Evolutionary conservation across 2,888 invertebrate species (phyloP), one percentile per base, ranked within the genome.

Genomic region (Sicus ferrugineus): DNA sequence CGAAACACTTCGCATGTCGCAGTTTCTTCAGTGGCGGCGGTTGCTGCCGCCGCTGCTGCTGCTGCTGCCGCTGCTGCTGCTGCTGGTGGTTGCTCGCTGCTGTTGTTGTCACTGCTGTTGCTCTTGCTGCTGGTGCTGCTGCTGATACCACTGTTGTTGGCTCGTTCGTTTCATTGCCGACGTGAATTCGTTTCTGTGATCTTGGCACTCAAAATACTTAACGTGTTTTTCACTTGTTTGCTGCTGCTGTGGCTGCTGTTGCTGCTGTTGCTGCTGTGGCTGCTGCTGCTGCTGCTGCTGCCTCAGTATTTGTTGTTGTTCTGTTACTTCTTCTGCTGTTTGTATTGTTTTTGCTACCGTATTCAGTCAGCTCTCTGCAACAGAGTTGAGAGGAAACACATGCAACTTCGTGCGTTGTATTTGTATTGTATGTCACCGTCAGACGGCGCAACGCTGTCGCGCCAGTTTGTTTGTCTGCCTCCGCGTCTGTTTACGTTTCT

Each of bases 1-100:
- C 85, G 84, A 83, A 84, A 84, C 83, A 85, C 85, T 84, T 84
- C 81, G 82, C 82, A 82, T 83, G 81, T 81, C 78, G 80, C 79
- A 76, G 79, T 70, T 69, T 69, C 67, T 72, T 52, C 50, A 56
- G 68, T 69, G 66, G 66, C 66, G 70, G 68, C 54, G 48, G 52
- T 64, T 54, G 67, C 70, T 62, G 69, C 67, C 48, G 63, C 34
- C 48, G 59, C 48, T 63, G 30, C 63, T 58, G 54, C 58, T 67
- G 61, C 30, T 73, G 65, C 63, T 69, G 54, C 62, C 59, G 21
- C 66, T 63, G 70, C 56, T 63, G 59, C 68, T 52, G 68, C 65
- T 72, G 73, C 30, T 67, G 34, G n/a, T n/a, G 30, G 52, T 34
- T 48, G 70, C 31, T 19, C 28, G 56, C 26, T 56, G 23, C 28